Percentiles rank a stretch among this genome's conserved stretches.
Evolutionary conservation across 2,113 vertebrate genomes (phyloP).

Genomic region (Salvelinus fontinalis): DNA sequence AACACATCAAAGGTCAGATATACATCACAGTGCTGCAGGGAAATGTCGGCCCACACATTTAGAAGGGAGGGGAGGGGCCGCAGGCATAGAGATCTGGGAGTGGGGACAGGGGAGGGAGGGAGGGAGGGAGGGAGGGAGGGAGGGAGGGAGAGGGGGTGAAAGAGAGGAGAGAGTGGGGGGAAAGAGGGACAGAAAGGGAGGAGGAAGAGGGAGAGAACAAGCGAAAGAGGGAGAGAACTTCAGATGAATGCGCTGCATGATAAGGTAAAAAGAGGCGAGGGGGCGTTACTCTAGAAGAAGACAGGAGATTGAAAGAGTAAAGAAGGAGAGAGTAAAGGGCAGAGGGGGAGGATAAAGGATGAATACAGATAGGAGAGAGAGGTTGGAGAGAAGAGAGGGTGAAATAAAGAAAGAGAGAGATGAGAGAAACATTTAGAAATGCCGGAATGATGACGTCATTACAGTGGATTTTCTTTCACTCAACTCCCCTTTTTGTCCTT

Average conservation of each 20-base stretch:
- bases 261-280: not conserved
- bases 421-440: not conserved
- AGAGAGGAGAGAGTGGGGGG: not conserved
- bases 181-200: not conserved
- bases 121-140: not conserved
- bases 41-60: constrained; percentile 62
- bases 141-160: not conserved
- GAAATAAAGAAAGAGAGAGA: not conserved
- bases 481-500: too few relatives aligned
- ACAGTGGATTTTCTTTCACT: not conserved
- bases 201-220: not conserved
- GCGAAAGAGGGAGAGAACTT: not conserved
- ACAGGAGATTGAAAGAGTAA: not conserved
- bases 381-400: not conserved
- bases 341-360: too few relatives aligned
- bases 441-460: too few relatives aligned
- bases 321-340: not conserved
- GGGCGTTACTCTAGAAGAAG: not conserved
- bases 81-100: constrained; percentile 17
- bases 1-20: constrained; percentile 84
- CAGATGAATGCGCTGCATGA: not conserved
- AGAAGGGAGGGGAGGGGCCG: constrained; percentile 36
- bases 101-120: not conserved
- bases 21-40: constrained; percentile 73
- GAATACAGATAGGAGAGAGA: not conserved